Conservation (phyloP, 2,797 vertebrate species). For the Microcaecilia unicolor region DNA sequence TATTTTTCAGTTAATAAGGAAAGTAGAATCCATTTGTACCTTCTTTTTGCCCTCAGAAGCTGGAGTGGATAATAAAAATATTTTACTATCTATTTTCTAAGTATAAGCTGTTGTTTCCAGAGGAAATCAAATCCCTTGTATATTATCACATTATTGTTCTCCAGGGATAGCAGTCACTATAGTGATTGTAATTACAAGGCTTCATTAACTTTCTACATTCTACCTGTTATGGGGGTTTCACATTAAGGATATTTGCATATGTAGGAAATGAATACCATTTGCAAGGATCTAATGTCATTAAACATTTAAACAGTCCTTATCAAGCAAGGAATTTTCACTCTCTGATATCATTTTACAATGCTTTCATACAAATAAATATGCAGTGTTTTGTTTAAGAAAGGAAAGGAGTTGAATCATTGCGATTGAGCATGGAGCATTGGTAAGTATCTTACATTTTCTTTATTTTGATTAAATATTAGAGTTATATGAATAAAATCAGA, state of each 20-base stretch:
- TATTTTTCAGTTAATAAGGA: constrained; percentile 69
- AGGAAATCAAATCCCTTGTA: constrained; percentile 57
- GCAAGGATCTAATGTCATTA: constrained; percentile 67
- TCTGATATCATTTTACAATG: constrained; percentile 20
- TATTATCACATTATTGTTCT: constrained; percentile 67
- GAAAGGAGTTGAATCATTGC: constrained; percentile 25
- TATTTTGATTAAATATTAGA: constrained; percentile 15
- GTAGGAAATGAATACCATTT: constrained; percentile 74
- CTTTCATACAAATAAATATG: constrained; percentile 18
- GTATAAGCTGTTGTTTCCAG: constrained; percentile 62
- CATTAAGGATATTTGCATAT: constrained; percentile 83
- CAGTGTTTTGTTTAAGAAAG: constrained; percentile 9
- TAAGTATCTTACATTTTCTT: constrained; percentile 24
- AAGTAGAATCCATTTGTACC: constrained; percentile 64
- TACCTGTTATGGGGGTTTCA: constrained; percentile 69
- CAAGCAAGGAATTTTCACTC: constrained; percentile 38
- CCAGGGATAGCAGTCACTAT: constrained; percentile 68
- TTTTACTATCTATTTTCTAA: constrained; percentile 71
- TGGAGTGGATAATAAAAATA: constrained; percentile 67
- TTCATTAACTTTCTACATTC: constrained; percentile 82
- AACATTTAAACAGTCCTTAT: constrained; percentile 55
- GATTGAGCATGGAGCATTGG: constrained; percentile 6
- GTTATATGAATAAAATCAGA: constrained; percentile 9
- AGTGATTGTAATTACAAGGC: constrained; percentile 82
- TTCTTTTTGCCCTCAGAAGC: constrained; percentile 62